Evolutionary conservation across 2,797 vertebrate genomes (phyloP).

Genomic region (Ispidina picta): DNA sequence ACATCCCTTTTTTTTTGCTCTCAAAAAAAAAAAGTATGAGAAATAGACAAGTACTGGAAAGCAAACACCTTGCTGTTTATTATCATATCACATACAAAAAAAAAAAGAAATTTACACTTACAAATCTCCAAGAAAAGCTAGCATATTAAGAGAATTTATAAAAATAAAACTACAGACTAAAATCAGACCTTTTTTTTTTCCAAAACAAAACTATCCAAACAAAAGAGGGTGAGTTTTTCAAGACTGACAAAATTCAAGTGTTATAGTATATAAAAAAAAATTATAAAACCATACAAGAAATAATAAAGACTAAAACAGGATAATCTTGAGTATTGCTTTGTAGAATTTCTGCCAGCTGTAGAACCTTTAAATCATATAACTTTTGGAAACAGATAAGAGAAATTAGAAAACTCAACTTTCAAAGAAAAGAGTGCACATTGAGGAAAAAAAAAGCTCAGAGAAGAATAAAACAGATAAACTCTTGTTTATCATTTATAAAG

Average conservation of each 20-base stretch:
- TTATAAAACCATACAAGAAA: background rate
- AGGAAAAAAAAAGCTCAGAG: background rate
- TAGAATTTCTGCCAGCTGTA: background rate
- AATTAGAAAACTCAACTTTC: background rate
- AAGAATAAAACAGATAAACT: background rate
- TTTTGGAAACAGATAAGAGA: background rate
- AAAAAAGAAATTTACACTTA: background rate
- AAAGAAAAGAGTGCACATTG: background rate
- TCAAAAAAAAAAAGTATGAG: background rate
- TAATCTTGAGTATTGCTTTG: background rate
- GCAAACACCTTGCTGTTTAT: background rate
- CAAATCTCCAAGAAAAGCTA: background rate
- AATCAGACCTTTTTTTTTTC: background rate
- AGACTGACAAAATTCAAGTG: background rate
- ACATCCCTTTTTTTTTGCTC: background rate
- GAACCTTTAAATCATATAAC: background rate
- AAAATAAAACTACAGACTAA: background rate
- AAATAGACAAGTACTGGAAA: background rate
- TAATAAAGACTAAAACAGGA: background rate
- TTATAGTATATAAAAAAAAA: background rate
- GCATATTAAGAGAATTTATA: background rate
- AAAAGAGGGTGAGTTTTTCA: background rate
- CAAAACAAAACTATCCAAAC: background rate
- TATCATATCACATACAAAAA: background rate
- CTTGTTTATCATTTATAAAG: background rate